These are phyloP conservation scores for Typhlichthys eigenmanni DNA, from an alignment of 2,797 vertebrate species.

Conservation along the genomic window DNA sequence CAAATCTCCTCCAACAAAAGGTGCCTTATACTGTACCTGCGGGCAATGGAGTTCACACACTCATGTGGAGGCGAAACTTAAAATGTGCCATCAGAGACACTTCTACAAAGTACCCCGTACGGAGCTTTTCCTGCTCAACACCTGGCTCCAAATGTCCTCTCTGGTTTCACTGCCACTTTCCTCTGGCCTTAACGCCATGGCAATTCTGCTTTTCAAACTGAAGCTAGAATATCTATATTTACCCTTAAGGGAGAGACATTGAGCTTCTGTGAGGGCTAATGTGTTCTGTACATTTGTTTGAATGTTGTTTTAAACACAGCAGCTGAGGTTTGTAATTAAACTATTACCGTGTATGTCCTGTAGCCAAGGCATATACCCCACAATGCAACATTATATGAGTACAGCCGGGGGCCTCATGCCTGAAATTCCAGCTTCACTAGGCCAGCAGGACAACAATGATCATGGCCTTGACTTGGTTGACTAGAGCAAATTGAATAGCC, in stretches of 20 bases:
- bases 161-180: constrained; percentile 32
- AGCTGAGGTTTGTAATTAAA: constrained; percentile 25
- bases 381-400: constrained; percentile 65
- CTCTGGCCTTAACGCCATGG: neutral
- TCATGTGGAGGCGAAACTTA: constrained; percentile 43
- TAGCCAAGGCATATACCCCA: constrained; percentile 51
- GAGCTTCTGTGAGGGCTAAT: neutral
- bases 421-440: constrained; percentile 66
- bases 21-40: constrained; percentile 39
- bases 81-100: constrained; percentile 25
- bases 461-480: constrained; percentile 60
- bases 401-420: constrained; percentile 60
- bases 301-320: constrained; percentile 11
- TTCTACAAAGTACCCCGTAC: neutral
- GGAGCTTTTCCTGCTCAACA: constrained; percentile 25
- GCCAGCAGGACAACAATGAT: constrained; percentile 58
- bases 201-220: neutral
- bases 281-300: neutral
- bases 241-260: neutral
- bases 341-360: constrained; percentile 29
- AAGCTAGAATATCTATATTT: neutral
- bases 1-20: constrained; percentile 69
- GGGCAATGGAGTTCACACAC: constrained; percentile 49
- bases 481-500: constrained; percentile 53
- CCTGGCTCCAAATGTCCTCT: constrained; percentile 23